Evolutionary conservation across 2,797 vertebrate species (phyloP).

Genomic region (Anisognathus igniventris): DNA sequence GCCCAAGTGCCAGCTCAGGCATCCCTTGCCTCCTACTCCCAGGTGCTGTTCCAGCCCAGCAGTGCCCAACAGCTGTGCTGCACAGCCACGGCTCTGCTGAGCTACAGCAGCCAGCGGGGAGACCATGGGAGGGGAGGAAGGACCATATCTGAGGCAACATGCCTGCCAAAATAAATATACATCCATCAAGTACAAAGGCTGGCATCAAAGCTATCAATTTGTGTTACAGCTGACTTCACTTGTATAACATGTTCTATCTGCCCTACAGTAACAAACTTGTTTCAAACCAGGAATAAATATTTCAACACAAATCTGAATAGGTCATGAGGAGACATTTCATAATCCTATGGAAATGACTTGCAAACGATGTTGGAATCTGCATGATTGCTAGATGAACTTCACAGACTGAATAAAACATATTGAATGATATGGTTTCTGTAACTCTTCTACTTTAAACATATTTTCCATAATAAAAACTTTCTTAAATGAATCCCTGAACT

Average conservation of each 20-base stretch:
- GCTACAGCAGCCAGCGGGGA: not conserved
- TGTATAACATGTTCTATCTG: conserved; percentile 26
- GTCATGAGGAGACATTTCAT: not conserved
- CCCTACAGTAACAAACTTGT: conserved; percentile 32
- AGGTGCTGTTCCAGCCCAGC: not conserved
- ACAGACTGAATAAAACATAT: not conserved
- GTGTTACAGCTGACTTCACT: not conserved
- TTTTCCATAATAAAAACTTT: not conserved
- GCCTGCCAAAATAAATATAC: conserved; percentile 7
- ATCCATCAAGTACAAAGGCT: not conserved
- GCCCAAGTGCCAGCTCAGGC: not conserved
- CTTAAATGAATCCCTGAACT: not conserved
- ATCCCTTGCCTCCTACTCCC: conserved; percentile 22
- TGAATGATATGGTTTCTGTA: not conserved
- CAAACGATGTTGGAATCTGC: not conserved
- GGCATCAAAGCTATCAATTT: conserved; percentile 35
- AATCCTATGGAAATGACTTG: not conserved
- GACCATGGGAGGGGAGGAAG: not conserved
- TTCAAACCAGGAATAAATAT: conserved; percentile 20
- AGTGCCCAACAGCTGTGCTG: not conserved
- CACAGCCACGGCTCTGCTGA: not conserved
- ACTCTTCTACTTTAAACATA: not conserved
- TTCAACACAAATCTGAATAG: conserved; percentile 24
- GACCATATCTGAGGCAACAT: not conserved
- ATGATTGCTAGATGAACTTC: not conserved